Base-by-base conservation (phyloP, 2,888 invertebrate genomes). In the Sericinus montela region DNA sequence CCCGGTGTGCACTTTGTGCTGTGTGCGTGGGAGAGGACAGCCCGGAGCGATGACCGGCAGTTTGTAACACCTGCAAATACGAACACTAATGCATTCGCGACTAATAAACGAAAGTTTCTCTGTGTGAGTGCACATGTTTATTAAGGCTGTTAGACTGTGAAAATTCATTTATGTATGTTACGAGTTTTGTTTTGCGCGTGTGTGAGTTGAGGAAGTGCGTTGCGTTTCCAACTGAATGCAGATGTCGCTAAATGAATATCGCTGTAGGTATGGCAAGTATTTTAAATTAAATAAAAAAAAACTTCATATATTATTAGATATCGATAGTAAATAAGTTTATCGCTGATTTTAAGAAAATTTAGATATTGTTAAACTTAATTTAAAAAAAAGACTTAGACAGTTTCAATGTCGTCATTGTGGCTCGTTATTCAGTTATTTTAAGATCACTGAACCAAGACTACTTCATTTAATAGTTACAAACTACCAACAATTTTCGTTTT, bases 31-130 rank as follows among this genome's bases (percentile, higher is more conserved):
- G 60, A 48, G 51, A 34, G 37, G 54, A 54, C 48, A 53, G 54
- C 53, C 54, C 72, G 71, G 85, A 72, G 75, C 85, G 75, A 63
- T 82, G 85, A 87, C 85, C 86, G 72, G 62, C 46, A 70, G 73
- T 72, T 69, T 67, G 77, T 76, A 75, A 80, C 86, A 87, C 86
- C 86, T 87, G 87, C 85, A 75, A 81, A 82, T 29, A 35, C 25
- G 39, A 74, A 75, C 68, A 71, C 75, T 70, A 69, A 69, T 73
- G 67, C 72, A 72, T 69, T 69, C 68, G 67, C 55, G 65, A 68
- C 65, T 65, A 70, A 74, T 75, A 72, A 70, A 68, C 66, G 69
- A 66, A 60, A 60, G 65, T 37, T 45, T 32, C 50, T 37, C 40
- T 58, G 59, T 58, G 55, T 56, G 59, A 62, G 70, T 71, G 72